Percentiles rank a stretch among this genome's conserved stretches.
Conservation (phyloP, 2,113 vertebrate genomes). For the Pandion haliaetus region DNA sequence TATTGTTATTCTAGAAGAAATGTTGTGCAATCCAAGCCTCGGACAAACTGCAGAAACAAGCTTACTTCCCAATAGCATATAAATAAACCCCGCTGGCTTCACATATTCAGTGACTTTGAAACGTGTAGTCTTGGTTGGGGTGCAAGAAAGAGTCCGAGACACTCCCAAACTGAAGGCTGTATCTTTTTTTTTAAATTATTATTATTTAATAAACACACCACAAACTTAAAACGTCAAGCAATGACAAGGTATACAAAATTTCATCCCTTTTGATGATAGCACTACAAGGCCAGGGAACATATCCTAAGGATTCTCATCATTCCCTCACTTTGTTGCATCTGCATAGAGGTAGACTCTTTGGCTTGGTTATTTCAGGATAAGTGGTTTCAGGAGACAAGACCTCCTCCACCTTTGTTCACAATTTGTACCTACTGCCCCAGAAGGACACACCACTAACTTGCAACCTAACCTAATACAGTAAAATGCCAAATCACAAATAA, state of each 20-base stretch:
- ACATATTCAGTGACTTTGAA: neutral
- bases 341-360: neutral
- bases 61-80: neutral
- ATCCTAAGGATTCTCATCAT: neutral
- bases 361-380: neutral
- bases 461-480: neutral
- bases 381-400: neutral
- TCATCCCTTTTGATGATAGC: neutral
- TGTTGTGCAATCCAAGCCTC: neutral
- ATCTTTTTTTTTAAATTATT: neutral
- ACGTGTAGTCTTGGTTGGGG: neutral
- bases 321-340: neutral
- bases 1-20: neutral
- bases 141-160: neutral
- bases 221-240: neutral
- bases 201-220: neutral
- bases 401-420: neutral
- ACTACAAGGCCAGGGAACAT: neutral
- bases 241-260: neutral
- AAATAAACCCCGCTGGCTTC: neutral
- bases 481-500: neutral
- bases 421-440: neutral
- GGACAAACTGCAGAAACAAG: neutral
- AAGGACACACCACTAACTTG: neutral
- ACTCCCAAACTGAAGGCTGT: neutral